phyloP scores from a whole-genome alignment of 1,140 invertebrate genomes.

The Parapsyche elsis region DNA sequence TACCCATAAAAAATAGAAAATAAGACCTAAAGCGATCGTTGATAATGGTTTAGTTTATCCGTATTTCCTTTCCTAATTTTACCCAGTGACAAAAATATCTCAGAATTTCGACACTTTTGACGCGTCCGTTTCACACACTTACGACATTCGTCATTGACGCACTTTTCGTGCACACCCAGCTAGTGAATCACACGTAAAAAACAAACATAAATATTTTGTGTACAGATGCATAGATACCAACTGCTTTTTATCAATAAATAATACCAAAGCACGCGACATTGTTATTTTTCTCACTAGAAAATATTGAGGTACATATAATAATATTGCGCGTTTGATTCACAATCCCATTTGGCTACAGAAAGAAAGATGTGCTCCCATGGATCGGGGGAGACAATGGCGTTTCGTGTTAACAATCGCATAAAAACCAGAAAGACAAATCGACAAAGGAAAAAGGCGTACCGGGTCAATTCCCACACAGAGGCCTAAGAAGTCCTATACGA shows the following conservation, averaged over 20 bases:
- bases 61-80: constrained; percentile 33
- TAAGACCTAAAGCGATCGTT: constrained; percentile 8
- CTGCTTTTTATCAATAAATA: not conserved
- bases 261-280: not conserved
- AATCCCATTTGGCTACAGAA: constrained; percentile 24
- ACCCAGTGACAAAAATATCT: constrained; percentile 37
- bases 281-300: constrained; percentile 35
- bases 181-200: constrained; percentile 15
- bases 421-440: constrained; percentile 37
- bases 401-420: constrained; percentile 41
- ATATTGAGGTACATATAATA: not conserved
- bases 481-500: constrained; percentile 13
- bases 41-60: constrained; percentile 3
- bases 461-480: constrained; percentile 34
- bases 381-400: constrained; percentile 32
- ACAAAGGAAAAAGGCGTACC: constrained; percentile 28
- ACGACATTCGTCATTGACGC: constrained; percentile 31
- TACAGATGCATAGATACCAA: not conserved
- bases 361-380: constrained; percentile 30
- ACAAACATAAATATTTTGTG: not conserved
- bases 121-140: constrained; percentile 16
- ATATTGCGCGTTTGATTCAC: constrained; percentile 28
- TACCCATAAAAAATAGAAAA: not conserved
- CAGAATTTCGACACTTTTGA: constrained; percentile 29
- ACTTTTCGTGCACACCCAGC: constrained; percentile 11